phyloP scores from a whole-genome alignment of 2,797 vertebrate genomes.

The Gymnodraco acuticeps region DNA sequence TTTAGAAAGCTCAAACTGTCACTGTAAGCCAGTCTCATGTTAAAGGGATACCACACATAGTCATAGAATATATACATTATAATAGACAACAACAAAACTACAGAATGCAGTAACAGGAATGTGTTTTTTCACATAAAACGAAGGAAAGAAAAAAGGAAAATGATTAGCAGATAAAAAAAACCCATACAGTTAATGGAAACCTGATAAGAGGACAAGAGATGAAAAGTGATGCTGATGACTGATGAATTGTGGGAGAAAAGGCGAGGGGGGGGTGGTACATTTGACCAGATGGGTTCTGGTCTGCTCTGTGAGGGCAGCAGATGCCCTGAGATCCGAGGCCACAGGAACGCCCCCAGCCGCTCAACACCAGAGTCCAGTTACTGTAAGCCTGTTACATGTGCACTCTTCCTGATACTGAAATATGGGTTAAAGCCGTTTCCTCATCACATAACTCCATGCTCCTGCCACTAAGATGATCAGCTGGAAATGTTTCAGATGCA shows the following conservation, averaged over 20 bases:
- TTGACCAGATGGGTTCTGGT: slow-evolving; percentile 78
- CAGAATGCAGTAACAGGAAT: neutral
- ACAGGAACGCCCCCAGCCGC: slow-evolving; percentile 58
- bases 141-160: neutral
- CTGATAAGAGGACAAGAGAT: neutral
- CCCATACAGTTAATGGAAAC: neutral
- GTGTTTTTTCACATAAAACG: neutral
- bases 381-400: slow-evolving; percentile 26
- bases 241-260: slow-evolving; percentile 42
- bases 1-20: neutral
- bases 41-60: neutral
- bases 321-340: slow-evolving; percentile 75
- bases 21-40: neutral
- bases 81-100: too few species aligned
- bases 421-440: slow-evolving; percentile 45
- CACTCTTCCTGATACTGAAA: slow-evolving; percentile 21
- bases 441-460: slow-evolving; percentile 6
- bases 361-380: slow-evolving; percentile 28
- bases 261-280: neutral
- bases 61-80: too few species aligned
- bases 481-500: slow-evolving; percentile 4
- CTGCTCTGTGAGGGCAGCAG: slow-evolving; percentile 77
- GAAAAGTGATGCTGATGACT: slow-evolving; percentile 8
- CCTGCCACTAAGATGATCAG: neutral
- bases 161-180: neutral